These are phyloP conservation scores for Oceanites oceanicus DNA, from an alignment of 2,113 vertebrate genomes.

Conservation along the genomic window DNA sequence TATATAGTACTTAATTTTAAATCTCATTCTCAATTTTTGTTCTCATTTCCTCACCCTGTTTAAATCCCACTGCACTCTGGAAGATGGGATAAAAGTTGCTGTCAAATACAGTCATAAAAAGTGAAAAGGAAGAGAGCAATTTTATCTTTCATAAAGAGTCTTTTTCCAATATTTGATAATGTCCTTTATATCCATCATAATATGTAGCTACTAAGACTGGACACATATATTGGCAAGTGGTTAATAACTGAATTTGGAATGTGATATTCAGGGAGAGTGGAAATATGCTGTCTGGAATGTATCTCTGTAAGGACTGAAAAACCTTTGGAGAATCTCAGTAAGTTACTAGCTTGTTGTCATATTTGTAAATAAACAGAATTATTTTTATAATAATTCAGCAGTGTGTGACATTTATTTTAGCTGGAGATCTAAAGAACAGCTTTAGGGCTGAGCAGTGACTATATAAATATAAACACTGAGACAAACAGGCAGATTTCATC, in stretches of 20 bases:
- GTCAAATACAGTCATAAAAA: neutral
- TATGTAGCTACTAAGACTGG: neutral
- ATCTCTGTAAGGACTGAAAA: conserved; percentile 20
- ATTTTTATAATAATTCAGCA: conserved; percentile 63
- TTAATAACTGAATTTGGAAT: neutral
- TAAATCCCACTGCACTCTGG: neutral
- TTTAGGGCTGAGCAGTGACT: conserved; percentile 45
- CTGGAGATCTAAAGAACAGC: conserved; percentile 56
- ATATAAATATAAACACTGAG: conserved; percentile 64
- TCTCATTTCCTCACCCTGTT: neutral
- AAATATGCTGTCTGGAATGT: neutral
- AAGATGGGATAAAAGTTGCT: neutral
- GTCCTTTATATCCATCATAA: neutral
- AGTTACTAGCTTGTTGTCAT: conserved; percentile 28
- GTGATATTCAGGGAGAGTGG: neutral
- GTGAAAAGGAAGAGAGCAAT: neutral
- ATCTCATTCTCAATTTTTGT: neutral
- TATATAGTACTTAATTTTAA: neutral
- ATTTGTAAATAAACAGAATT: conserved; percentile 71
- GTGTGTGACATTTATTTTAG: conserved; percentile 65
- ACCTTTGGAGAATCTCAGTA: conserved; percentile 19
- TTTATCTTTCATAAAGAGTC: neutral
- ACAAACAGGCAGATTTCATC: conserved; percentile 58
- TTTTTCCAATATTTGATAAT: neutral
- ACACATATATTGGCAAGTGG: neutral